Base-by-base conservation (phyloP, 2,113 vertebrate species). In the Grus americana region DNA sequence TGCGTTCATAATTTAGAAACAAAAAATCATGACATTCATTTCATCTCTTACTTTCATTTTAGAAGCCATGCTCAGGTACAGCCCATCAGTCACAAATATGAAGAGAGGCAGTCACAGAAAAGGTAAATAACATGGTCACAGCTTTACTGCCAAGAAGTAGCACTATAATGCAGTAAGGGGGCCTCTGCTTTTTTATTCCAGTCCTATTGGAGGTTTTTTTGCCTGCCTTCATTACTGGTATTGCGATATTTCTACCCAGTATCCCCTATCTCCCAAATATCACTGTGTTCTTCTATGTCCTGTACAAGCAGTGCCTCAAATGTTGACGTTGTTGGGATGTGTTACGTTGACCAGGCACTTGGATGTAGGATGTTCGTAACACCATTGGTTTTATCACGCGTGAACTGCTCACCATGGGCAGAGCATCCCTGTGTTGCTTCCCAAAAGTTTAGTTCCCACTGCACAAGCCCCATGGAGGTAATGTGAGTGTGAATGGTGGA, bases 401-500 rank as follows among this genome's bases (percentile, higher is more conserved):
- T 82, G 61, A 54, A 12, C 24, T 42, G 24, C 15, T 79, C 20
- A 22, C 20, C 0, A 1, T 34, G 23, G 12, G 9, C 38, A 72
- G 15, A 90, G 13, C 20, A 73, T 57, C 46, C n/a, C 44, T 67
- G 24, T 79, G n/a, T 3, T 82, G 8, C 29, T 73, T 79, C 17
- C 61, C 24, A 4, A 40, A 87, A 36, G 11, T 32, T 52, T 75
- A 18, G 24, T 29, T 86, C 20, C 40, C 11, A 10, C 9, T 65
- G 14, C 34, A 40, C 32, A 63, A 74, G 11, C 10, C 47, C 7
- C 38, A 1, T 22, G 32, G 38, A 79, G 19, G 8, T 46, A 65
- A 73, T 0, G 0, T 23, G 40, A 62, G 1, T 40, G n/a, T 34
- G 26, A 94, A 20, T 0, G 0, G 34, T 0, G 0, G 36, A 24